A percentile compares a stretch with the other conserved stretches of the same genome.
These are phyloP conservation scores for Anorthoa munda DNA, from an alignment of 2,888 invertebrate genomes.

Conservation along the genomic window DNA sequence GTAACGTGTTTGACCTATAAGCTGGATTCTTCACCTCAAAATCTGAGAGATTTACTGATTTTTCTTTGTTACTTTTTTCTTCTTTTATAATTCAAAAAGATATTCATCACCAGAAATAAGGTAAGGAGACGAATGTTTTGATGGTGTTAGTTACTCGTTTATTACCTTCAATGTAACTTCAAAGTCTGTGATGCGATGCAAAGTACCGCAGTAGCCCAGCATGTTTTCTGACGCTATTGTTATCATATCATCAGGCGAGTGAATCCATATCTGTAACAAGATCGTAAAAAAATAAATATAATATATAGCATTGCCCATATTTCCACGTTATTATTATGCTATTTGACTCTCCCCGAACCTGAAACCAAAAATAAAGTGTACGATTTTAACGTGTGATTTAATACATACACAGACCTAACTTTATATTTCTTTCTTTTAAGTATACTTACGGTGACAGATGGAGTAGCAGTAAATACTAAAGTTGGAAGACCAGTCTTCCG, in stretches of 20 bases:
- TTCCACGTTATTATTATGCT: background rate
- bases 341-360: background rate
- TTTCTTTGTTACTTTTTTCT: background rate
- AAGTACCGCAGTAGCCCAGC: conserved; percentile 84
- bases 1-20: too few relatives aligned
- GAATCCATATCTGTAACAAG: conserved; percentile 89
- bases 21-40: background rate
- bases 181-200: conserved; percentile 82
- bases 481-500: conserved; percentile 86
- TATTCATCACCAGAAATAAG: too few relatives aligned
- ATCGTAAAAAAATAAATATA: too few relatives aligned
- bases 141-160: background rate
- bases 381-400: background rate
- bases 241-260: conserved; percentile 91
- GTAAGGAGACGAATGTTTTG: background rate
- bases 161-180: conserved; percentile 82
- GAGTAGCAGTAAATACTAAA: conserved; percentile 84
- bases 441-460: conserved; percentile 85
- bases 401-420: background rate
- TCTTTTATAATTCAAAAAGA: background rate
- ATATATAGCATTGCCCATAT: too few relatives aligned
- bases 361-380: background rate
- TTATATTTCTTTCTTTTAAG: background rate
- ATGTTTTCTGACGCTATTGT: conserved; percentile 85
- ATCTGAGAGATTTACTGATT: background rate